Conservation (phyloP, 2,888 invertebrate species). For the Lobophora halterata region DNA sequence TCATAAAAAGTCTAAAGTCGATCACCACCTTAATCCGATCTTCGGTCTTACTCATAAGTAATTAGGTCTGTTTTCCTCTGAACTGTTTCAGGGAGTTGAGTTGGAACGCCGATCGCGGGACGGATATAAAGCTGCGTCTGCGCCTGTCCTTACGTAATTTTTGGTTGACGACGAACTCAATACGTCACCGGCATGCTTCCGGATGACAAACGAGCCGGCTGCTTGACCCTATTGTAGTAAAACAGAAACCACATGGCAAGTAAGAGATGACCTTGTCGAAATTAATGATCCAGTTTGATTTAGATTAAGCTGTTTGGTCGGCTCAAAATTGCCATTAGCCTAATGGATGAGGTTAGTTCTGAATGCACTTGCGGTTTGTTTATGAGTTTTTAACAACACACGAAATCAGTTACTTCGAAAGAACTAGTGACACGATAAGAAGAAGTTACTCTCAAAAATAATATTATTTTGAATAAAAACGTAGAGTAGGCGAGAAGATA, state of each 20-base stretch:
- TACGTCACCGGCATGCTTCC: conserved; percentile 72
- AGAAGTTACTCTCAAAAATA: conserved; percentile 23
- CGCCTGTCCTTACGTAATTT: conserved; percentile 72
- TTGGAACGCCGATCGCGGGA: conserved; percentile 42
- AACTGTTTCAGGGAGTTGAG: conserved; percentile 42
- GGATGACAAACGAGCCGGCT: conserved; percentile 62
- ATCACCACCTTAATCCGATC: conserved; percentile 45
- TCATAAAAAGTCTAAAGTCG: conserved; percentile 52
- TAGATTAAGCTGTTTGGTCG: conserved; percentile 41
- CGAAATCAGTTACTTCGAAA: background rate
- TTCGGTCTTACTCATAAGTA: conserved; percentile 53
- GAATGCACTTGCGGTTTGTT: conserved; percentile 41
- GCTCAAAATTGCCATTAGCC: conserved; percentile 41
- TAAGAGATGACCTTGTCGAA: conserved; percentile 49
- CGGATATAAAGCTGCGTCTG: conserved; percentile 73
- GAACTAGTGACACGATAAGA: background rate
- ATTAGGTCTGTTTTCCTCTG: conserved; percentile 52
- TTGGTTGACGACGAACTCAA: conserved; percentile 72
- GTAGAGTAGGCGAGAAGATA: conserved; percentile 37
- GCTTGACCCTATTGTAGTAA: conserved; percentile 49
- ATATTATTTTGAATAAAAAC: conserved; percentile 29
- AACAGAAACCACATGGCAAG: conserved; percentile 49
- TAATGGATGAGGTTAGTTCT: conserved; percentile 42
- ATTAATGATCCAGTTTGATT: conserved; percentile 39
- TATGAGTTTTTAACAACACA: conserved; percentile 31